Conservation (phyloP, 2,888 invertebrate genomes). For the Hyppa rectilinea region DNA sequence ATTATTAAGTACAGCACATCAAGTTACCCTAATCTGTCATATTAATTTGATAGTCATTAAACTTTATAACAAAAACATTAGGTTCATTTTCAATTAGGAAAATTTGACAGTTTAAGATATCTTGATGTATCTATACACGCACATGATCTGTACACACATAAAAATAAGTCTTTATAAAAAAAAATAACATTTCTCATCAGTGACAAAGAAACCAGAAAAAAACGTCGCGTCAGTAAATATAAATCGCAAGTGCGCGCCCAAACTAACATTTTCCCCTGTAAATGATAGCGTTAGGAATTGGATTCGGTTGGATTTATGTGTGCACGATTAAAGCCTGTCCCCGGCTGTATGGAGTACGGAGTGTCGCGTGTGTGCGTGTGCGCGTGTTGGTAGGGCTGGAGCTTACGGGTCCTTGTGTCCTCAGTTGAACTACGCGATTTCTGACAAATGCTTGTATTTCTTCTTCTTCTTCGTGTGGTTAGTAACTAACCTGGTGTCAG, state of each 20-base stretch:
- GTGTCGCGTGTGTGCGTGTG: conserved; percentile 46
- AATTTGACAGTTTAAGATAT: too few relatives aligned
- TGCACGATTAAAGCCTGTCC: conserved; percentile 71
- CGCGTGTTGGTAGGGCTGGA: conserved; percentile 52
- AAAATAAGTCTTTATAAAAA: not conserved
- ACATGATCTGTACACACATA: too few relatives aligned
- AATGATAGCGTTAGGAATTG: conserved; percentile 77
- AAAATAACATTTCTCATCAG: not conserved
- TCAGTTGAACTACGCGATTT: too few relatives aligned
- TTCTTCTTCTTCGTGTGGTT: too few relatives aligned
- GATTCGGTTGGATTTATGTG: conserved; percentile 75
- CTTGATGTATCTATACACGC: too few relatives aligned
- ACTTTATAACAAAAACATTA: too few relatives aligned
- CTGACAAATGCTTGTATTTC: too few relatives aligned
- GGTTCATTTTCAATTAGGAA: too few relatives aligned
- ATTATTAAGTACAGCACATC: not conserved
- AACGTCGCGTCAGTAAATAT: not conserved
- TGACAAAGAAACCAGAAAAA: not conserved
- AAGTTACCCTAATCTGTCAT: too few relatives aligned
- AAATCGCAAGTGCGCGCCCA: conserved; percentile 50
- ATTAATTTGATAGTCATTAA: too few relatives aligned
- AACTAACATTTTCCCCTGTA: conserved; percentile 68
- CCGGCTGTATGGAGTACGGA: conserved; percentile 54
- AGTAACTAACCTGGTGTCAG: too few relatives aligned
- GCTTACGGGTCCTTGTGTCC: too few relatives aligned